Evolutionary conservation across 2,797 vertebrate genomes (phyloP).

Genomic region (Acanthopagrus latus): DNA sequence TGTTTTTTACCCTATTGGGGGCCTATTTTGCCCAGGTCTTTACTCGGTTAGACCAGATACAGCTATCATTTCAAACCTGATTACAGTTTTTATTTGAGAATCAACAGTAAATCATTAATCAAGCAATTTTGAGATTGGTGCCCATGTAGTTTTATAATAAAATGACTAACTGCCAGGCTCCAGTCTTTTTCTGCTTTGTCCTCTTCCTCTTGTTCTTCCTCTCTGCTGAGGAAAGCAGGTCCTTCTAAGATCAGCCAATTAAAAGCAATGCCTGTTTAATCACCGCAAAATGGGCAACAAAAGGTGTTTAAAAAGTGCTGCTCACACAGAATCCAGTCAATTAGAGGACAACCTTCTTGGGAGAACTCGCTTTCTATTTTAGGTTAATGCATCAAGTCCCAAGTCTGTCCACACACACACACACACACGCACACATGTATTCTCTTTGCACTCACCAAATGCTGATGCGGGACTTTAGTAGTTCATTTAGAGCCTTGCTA

Average conservation of each 20-base stretch:
- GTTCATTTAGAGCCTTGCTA: slow-evolving; percentile 69
- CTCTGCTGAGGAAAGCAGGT: slow-evolving; percentile 68
- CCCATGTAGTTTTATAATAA: not conserved
- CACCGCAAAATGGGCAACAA: slow-evolving; percentile 77
- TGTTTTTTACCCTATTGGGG: not conserved
- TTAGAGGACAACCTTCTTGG: slow-evolving; percentile 78
- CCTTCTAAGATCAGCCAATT: slow-evolving; percentile 71
- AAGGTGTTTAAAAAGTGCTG: slow-evolving; percentile 81
- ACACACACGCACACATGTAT: slow-evolving; percentile 15
- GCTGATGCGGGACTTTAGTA: slow-evolving; percentile 71
- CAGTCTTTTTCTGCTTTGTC: slow-evolving; percentile 13
- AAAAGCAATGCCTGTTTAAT: slow-evolving; percentile 78
- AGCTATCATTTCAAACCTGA: not conserved
- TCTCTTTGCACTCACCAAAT: slow-evolving; percentile 55
- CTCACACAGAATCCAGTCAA: slow-evolving; percentile 78
- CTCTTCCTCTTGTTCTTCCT: slow-evolving; percentile 17
- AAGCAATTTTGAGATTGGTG: not conserved
- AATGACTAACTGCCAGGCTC: not conserved
- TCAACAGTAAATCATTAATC: slow-evolving; percentile 10
- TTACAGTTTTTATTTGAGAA: not conserved
- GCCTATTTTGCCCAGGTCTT: not conserved
- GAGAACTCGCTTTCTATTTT: slow-evolving; percentile 76
- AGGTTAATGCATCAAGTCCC: slow-evolving; percentile 72
- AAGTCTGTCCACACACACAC: slow-evolving; percentile 29
- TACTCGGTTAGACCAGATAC: not conserved